phyloP scores from a whole-genome alignment of 2,113 vertebrate genomes.

The Marcusenius ussheri region DNA sequence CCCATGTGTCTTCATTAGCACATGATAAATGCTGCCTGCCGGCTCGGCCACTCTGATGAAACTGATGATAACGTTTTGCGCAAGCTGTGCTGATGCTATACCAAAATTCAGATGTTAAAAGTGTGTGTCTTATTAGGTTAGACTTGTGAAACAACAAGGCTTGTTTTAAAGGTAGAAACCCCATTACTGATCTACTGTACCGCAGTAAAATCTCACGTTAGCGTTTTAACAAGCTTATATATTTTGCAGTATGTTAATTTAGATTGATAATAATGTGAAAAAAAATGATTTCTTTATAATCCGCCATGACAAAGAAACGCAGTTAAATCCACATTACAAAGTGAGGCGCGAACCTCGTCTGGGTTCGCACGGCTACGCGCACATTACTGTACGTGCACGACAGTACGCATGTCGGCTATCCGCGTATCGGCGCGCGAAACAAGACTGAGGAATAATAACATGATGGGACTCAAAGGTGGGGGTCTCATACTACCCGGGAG shows the following conservation, averaged over 20 bases:
- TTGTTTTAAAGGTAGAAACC: background rate
- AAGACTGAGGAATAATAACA: too few relatives aligned
- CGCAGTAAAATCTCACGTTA: background rate
- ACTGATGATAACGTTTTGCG: too few relatives aligned
- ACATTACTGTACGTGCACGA: background rate
- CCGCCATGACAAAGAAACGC: background rate
- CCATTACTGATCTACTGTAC: background rate
- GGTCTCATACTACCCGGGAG: background rate
- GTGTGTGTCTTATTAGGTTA: background rate
- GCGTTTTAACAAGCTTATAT: background rate
- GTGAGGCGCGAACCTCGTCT: background rate
- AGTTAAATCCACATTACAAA: background rate
- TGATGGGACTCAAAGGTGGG: too few relatives aligned
- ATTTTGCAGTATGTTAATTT: background rate
- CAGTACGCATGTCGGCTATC: background rate
- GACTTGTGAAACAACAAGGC: background rate
- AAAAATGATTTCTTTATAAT: background rate
- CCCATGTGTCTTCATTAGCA: background rate
- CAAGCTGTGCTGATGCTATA: background rate
- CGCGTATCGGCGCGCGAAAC: background rate
- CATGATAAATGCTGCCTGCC: background rate
- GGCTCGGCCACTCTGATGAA: background rate
- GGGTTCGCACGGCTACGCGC: background rate
- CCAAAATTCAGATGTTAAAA: background rate
- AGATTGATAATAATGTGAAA: background rate